phyloP scores from a whole-genome alignment of 1,140 invertebrate species.

The Danaus plexippus region DNA sequence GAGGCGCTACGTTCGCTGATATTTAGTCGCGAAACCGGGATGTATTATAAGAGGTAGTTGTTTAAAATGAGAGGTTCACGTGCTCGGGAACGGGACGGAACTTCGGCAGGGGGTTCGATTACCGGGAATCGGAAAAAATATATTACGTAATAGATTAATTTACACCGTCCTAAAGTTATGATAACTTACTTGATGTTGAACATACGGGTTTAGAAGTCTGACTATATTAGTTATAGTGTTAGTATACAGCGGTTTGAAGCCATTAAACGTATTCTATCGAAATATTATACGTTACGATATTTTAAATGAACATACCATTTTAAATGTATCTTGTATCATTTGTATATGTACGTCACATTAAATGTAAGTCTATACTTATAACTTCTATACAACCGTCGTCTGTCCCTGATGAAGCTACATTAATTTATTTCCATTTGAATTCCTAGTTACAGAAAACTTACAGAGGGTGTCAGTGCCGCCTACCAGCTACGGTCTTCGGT shows the following conservation, averaged over 20 bases:
- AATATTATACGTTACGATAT: too few species aligned
- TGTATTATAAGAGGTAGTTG: conserved; percentile 70
- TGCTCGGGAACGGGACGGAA: conserved; percentile 16
- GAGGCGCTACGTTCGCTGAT: conserved; percentile 66
- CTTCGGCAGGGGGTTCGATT: conserved; percentile 38
- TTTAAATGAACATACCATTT: too few species aligned
- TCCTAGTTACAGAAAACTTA: conserved; percentile 53
- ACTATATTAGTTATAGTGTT: too few species aligned
- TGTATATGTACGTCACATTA: too few species aligned
- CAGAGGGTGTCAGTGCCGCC: conserved; percentile 40
- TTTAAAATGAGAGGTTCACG: conserved; percentile 60
- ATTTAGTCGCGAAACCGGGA: conserved; percentile 70
- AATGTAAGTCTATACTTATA: too few species aligned
- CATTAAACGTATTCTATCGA: too few species aligned
- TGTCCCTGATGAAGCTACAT: conserved; percentile 47
- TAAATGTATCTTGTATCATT: too few species aligned
- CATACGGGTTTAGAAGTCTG: too few species aligned
- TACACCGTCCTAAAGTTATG: background rate
- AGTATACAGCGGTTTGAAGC: too few species aligned
- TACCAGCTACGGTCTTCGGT: conserved; percentile 39
- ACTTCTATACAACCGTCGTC: too few species aligned
- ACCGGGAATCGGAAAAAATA: conserved; percentile 11
- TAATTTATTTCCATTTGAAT: conserved; percentile 46
- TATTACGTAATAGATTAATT: background rate
- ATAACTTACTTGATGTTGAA: too few species aligned